Base-by-base conservation (phyloP, 2,797 vertebrate species). In the Clarias pachynema region DNA sequence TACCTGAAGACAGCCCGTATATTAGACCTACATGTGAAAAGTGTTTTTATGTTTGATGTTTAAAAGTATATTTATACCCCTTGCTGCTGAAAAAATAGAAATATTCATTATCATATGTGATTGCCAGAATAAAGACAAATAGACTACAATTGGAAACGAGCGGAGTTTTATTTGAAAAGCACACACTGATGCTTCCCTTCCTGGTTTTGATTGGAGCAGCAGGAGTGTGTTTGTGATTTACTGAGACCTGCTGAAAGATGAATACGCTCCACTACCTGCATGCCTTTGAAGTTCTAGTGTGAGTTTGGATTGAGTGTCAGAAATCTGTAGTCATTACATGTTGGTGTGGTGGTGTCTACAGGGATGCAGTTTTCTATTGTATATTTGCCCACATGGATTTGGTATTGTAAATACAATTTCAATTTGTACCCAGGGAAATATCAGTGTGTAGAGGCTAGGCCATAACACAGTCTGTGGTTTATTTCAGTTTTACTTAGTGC, bases 301-400 rank as follows among this genome's bases (percentile, higher is more conserved):
- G 83, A 68, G 84, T 81, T 86, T 89, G 87, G 87, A 89, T 87
- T 85, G 89, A 86, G 68, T 73, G 72, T 84, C 83, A 84, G 84
- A 90, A 89, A 90, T 87, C 86, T 87, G 81, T 73, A 86, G 84
- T 86, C 89, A 86, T 89, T 88, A 87, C 65, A 57, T 86, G 73
- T 77, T 86, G 80, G 80, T 74, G 72, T 84, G 82, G 79, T 83
- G 62, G 74, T 84, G 72, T 83, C 86, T 85, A 89, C 86, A 81
- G 80, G 83, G 60, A 85, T 82, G 73, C 59, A 49, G 74, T 66
- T 81, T 81, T 84, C 72, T 78, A 68, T 85, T 82, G 79, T 87
- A 84, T 78, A 86, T 75, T 69, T 82, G 68, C 86, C 66, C 66
- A 14, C 16, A 73, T 84, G 82, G 86, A 83, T 87, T 85, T 82